phyloP scores from a whole-genome alignment of 2,113 vertebrate genomes.

The Pithys albifrons region DNA sequence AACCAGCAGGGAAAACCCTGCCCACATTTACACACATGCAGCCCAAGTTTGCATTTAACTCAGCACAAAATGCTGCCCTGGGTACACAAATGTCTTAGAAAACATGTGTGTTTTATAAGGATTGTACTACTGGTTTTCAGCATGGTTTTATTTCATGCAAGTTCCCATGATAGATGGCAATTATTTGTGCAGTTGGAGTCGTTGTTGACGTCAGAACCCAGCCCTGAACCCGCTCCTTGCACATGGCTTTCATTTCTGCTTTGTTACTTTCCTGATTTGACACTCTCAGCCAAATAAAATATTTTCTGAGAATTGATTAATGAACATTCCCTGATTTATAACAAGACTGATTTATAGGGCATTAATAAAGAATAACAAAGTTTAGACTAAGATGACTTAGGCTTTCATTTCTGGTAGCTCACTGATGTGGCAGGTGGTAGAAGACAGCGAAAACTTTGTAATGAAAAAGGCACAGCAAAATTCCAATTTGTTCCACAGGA shows the following conservation, averaged over 20 bases:
- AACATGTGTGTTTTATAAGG: conserved; percentile 72
- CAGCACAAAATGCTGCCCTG: conserved; percentile 20
- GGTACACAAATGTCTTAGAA: conserved; percentile 63
- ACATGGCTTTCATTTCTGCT: conserved; percentile 76
- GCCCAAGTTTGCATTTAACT: background rate
- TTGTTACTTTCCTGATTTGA: conserved; percentile 65
- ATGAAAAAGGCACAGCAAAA: conserved; percentile 41
- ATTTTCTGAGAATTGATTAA: conserved; percentile 70
- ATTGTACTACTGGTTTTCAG: conserved; percentile 74
- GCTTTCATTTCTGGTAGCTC: conserved; percentile 71
- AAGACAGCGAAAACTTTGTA: conserved; percentile 53
- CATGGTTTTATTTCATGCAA: conserved; percentile 76
- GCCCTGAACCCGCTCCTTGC: conserved; percentile 38
- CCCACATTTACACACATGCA: background rate
- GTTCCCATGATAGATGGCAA: conserved; percentile 75
- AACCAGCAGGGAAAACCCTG: background rate
- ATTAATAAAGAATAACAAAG: conserved; percentile 72
- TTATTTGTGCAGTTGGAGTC: conserved; percentile 67
- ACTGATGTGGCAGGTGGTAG: conserved; percentile 63
- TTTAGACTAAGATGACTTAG: conserved; percentile 67
- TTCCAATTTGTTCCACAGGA: conserved; percentile 61
- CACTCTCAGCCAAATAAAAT: conserved; percentile 71
- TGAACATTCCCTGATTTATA: conserved; percentile 69
- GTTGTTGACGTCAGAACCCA: conserved; percentile 50
- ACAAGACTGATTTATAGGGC: conserved; percentile 60